Percentiles rank a stretch among this genome's conserved stretches.
Conservation (phyloP, 2,888 invertebrate species). For the Toxonevra muliebris region DNA sequence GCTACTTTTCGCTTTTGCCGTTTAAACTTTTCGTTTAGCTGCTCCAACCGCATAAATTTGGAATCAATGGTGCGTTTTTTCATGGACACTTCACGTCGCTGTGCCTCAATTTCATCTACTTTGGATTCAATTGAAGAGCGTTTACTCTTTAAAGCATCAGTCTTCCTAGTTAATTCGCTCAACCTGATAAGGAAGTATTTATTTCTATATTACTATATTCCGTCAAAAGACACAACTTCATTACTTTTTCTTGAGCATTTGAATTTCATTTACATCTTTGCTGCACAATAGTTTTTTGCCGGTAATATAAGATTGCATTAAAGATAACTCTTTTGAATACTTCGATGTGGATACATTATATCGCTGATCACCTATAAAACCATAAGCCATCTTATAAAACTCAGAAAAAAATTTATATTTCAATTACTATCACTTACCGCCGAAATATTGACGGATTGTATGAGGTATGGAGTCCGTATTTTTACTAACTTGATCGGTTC, state of each 20-base stretch:
- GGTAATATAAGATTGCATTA: constrained; percentile 68
- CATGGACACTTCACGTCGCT: constrained; percentile 48
- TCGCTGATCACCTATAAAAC: constrained; percentile 67
- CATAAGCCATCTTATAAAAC: neutral
- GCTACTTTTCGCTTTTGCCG: constrained; percentile 42
- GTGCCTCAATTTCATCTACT: constrained; percentile 52
- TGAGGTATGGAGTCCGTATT: constrained; percentile 71
- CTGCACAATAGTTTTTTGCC: constrained; percentile 69
- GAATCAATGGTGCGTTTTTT: constrained; percentile 54
- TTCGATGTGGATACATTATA: constrained; percentile 71
- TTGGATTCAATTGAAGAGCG: constrained; percentile 46
- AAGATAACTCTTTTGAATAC: constrained; percentile 72
- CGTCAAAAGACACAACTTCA: neutral
- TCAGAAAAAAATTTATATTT: too few relatives aligned
- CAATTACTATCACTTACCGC: constrained; percentile 67
- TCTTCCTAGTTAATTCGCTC: constrained; percentile 39
- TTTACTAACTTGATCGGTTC: constrained; percentile 71
- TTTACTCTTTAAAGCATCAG: constrained; percentile 50
- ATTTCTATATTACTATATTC: neutral
- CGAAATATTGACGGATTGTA: constrained; percentile 71
- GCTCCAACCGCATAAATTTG: constrained; percentile 40
- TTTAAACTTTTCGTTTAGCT: constrained; percentile 43
- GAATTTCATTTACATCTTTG: constrained; percentile 68
- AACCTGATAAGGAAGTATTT: constrained; percentile 36
- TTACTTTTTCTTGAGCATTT: constrained; percentile 47